Percentiles rank a stretch among this genome's conserved stretches.
Evolutionary conservation across 2,797 vertebrate species (phyloP).

Genomic region (Pangasius macronema): DNA sequence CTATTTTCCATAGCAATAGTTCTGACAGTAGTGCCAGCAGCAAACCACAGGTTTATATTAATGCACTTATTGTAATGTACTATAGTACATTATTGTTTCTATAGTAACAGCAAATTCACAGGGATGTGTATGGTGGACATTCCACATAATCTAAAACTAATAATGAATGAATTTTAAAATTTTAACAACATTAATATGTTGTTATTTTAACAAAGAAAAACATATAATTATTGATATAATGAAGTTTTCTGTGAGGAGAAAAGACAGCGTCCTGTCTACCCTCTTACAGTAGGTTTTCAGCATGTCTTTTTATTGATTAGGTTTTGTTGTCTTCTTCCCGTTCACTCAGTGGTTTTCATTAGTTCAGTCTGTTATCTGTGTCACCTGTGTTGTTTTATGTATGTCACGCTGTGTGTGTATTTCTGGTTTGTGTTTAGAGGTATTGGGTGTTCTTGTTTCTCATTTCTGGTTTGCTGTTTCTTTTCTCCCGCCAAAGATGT

Average conservation of each 20-base stretch:
- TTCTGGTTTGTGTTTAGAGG: background rate
- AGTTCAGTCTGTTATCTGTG: background rate
- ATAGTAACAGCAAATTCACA: background rate
- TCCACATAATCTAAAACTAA: background rate
- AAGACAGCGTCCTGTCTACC: background rate
- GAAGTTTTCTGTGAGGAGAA: background rate
- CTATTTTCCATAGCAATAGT: background rate
- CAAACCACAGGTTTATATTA: background rate
- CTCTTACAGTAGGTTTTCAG: background rate
- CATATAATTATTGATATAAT: background rate
- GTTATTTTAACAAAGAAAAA: background rate
- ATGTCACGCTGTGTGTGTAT: background rate
- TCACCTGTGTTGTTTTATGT: background rate
- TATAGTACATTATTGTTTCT: background rate
- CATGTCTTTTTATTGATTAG: background rate
- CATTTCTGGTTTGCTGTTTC: background rate
- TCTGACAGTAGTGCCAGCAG: background rate
- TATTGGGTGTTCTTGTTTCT: background rate
- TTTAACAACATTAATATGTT: too few relatives aligned
- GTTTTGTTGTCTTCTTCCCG: background rate
- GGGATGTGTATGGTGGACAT: too few relatives aligned
- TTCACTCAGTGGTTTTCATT: background rate
- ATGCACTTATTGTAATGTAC: background rate
- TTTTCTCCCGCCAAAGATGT: background rate
- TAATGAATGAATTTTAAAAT: background rate